phyloP scores from a whole-genome alignment of 1,140 invertebrate genomes.

The Apocrypta bakeri region DNA sequence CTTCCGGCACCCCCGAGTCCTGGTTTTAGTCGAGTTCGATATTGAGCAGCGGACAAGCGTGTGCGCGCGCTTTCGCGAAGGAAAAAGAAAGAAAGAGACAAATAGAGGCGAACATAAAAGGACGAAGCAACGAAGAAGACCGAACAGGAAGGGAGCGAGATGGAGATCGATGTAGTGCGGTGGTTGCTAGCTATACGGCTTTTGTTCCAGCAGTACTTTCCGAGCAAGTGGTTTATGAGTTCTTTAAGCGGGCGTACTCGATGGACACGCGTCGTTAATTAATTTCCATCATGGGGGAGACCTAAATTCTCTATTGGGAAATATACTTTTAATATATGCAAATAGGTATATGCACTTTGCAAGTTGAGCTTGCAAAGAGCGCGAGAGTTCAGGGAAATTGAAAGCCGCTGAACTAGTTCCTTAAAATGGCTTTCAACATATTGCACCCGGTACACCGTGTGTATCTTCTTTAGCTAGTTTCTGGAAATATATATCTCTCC shows the following conservation, averaged over 20 bases:
- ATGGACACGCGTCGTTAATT: slow-evolving; percentile 1
- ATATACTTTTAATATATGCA: no score
- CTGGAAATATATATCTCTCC: no score
- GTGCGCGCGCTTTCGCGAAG: neutral
- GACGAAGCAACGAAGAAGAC: neutral
- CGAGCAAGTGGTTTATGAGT: slow-evolving; percentile 5
- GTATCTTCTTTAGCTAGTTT: no score
- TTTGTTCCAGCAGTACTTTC: neutral
- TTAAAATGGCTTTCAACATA: no score
- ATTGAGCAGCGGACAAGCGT: neutral
- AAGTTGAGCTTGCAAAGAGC: no score
- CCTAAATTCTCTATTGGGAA: neutral
- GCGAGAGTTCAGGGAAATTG: no score
- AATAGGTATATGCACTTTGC: no score
- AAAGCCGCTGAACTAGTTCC: no score
- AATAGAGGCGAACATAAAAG: neutral
- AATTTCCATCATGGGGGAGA: neutral
- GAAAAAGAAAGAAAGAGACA: no score
- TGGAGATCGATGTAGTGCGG: neutral
- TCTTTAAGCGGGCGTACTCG: neutral
- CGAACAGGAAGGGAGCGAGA: neutral
- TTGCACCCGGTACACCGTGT: no score
- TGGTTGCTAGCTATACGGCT: no score
- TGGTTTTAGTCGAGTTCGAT: slow-evolving; percentile 3
- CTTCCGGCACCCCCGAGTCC: neutral